A percentile compares a stretch with the other conserved stretches of the same genome.
Evolutionary conservation across 2,797 vertebrate species (phyloP).

Genomic region (Poecilia wingei): DNA sequence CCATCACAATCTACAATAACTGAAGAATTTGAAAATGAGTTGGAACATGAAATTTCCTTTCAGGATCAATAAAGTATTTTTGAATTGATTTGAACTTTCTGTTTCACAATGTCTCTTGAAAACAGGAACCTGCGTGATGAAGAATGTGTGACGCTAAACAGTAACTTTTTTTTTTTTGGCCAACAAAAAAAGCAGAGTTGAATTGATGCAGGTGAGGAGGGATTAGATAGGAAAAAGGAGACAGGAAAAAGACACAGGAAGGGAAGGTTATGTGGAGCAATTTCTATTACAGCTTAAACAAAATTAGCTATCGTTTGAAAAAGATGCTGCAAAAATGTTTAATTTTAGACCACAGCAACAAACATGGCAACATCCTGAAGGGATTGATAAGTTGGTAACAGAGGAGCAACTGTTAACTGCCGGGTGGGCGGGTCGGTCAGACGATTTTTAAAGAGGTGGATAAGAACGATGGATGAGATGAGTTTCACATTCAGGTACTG

Average conservation of each 20-base stretch:
- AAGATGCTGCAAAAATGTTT: not conserved
- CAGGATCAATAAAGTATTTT: no score
- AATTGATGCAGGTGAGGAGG: not conserved
- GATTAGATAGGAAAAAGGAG: not conserved
- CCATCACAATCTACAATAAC: no score
- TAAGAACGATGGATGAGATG: not conserved
- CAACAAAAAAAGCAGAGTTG: no score
- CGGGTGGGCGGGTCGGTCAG: not conserved
- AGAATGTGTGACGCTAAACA: no score
- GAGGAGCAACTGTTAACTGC: not conserved
- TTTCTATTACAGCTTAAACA: not conserved
- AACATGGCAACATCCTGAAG: no score
- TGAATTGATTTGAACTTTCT: no score
- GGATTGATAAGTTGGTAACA: not conserved
- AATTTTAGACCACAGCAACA: not conserved
- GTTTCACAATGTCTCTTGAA: no score
- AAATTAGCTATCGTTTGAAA: not conserved
- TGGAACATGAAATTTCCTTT: no score
- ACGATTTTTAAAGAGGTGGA: not conserved
- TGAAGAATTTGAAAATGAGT: no score
- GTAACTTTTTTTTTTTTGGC: no score
- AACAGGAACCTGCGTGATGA: no score
- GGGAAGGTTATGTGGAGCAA: not conserved
- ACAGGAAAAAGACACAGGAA: not conserved
- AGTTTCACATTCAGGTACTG: no score